Evolutionary conservation across 2,113 vertebrate species (phyloP).

Genomic region (Cyrtonyx montezumae): DNA sequence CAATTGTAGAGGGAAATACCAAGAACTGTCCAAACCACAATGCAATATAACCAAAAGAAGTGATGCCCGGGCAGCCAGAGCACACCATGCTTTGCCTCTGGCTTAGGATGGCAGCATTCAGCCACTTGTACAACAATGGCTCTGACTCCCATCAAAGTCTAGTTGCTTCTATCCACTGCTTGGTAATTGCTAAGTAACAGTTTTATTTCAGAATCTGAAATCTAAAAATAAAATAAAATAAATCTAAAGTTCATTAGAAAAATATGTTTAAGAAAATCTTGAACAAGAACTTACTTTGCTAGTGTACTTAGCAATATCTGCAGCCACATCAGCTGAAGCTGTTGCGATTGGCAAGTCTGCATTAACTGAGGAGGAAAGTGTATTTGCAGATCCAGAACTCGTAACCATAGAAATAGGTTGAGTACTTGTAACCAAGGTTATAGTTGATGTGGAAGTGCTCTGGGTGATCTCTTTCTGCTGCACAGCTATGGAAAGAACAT

Average conservation of each 20-base stretch:
- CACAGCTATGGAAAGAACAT: conserved; percentile 76
- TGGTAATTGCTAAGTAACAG: not conserved
- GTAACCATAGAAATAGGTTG: conserved; percentile 86
- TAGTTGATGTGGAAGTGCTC: conserved; percentile 87
- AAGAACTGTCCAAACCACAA: not conserved
- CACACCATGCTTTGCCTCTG: not conserved
- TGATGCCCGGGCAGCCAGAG: not conserved
- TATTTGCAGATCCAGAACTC: conserved; percentile 81
- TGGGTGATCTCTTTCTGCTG: conserved; percentile 93
- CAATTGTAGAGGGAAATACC: not conserved
- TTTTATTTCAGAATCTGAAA: not conserved
- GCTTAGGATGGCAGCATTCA: not conserved
- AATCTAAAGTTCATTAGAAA: not conserved
- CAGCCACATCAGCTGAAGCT: conserved; percentile 93
- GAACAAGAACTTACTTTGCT: conserved; percentile 86
- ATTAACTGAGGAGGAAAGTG: conserved; percentile 81
- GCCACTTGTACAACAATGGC: not conserved
- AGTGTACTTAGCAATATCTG: conserved; percentile 97
- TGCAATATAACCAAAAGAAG: not conserved
- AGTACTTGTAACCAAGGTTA: conserved; percentile 92
- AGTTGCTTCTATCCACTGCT: not conserved
- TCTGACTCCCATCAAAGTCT: not conserved
- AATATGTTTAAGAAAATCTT: not conserved
- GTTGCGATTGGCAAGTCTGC: conserved; percentile 92
- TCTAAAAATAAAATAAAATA: not conserved